Percentiles rank a stretch among this genome's conserved stretches.
These are phyloP conservation scores for Drosophila pallidifrons DNA, from an alignment of 1,140 invertebrate genomes.

Conservation along the genomic window DNA sequence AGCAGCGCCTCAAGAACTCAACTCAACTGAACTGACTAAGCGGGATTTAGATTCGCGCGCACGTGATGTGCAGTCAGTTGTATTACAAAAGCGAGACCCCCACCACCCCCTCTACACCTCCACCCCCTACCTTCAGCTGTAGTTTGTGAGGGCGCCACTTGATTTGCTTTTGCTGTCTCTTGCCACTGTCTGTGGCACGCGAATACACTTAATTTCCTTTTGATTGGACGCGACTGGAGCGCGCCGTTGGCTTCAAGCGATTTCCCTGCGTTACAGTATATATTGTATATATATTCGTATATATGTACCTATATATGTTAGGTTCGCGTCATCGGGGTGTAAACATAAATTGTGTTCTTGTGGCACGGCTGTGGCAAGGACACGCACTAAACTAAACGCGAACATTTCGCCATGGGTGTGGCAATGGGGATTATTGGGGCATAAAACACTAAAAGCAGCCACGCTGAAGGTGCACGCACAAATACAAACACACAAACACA, in stretches of 20 bases:
- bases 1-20: slow-evolving; percentile 16
- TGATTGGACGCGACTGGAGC: slow-evolving; percentile 63
- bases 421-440: slow-evolving; percentile 4
- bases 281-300: slow-evolving; percentile 47
- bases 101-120: background rate
- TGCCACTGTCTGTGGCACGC: slow-evolving; percentile 53
- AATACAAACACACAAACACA: slow-evolving; percentile 6
- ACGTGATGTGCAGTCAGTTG: slow-evolving; percentile 34
- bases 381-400: slow-evolving; percentile 42
- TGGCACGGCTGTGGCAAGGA: slow-evolving; percentile 52
- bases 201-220: slow-evolving; percentile 76
- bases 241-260: slow-evolving; percentile 42
- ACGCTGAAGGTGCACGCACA: slow-evolving; percentile 28
- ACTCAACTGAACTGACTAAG: slow-evolving; percentile 26
- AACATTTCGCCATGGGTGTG: background rate
- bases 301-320: background rate
- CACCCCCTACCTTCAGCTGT: background rate
- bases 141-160: background rate
- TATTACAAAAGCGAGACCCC: slow-evolving; percentile 18
- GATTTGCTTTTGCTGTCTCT: slow-evolving; percentile 7
- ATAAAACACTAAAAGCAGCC: slow-evolving; percentile 1
- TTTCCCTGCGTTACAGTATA: slow-evolving; percentile 52
- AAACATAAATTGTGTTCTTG: slow-evolving; percentile 71
- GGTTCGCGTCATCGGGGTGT: slow-evolving; percentile 34
- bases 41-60: slow-evolving; percentile 29